Evolutionary conservation across 2,113 vertebrate genomes (phyloP), one percentile per base, ranked within the genome.

Genomic region (Mus spicilegus): DNA sequence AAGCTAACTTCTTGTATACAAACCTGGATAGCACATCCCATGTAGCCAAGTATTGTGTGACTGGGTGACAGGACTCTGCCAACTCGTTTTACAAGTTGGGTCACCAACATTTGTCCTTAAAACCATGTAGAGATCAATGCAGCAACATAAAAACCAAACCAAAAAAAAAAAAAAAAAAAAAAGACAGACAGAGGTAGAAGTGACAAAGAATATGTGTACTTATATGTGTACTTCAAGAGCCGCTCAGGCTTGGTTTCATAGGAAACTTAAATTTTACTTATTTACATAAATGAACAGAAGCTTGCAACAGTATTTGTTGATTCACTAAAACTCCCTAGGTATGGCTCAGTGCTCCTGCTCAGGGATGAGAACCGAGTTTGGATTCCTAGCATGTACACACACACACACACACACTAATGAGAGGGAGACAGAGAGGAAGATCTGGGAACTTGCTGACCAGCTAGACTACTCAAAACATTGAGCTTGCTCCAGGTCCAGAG

Each of bases 41-140:
- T 3, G 63, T 39, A 36, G 39, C 70, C 54, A 70, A 63, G 49
- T 17, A 65, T 28, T 39, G 28, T 11, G 72, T 69, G 84, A 36
- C 49, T 5, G 46, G 1, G 7, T 6, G 19, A 36, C 10, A 2
- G 63, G 42, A 36, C 63, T 69, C 39, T 87, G 42, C 42, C 58
- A 33, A 49, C 42, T 65, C 69, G 63, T 87, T 5, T 7, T 5
- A 69, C 58, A 76, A 39, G 10, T 51, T 84, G 51, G 70, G 17
- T 93, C 72, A 91, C 8, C 12, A 80, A 56, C 65, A 12, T 61
- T 93, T 93, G 73, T 33, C 3, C 81, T 94, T 87, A 77, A 91
- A 86, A 63, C 30, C 19, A 22, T 51, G 7, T 39, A 46, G 26
- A 56, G 75, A 70, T 67, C 54, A 82, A n/a, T 69, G 67, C 28